Conservation (phyloP, 2,113 vertebrate genomes). For the Ophiodon elongatus region DNA sequence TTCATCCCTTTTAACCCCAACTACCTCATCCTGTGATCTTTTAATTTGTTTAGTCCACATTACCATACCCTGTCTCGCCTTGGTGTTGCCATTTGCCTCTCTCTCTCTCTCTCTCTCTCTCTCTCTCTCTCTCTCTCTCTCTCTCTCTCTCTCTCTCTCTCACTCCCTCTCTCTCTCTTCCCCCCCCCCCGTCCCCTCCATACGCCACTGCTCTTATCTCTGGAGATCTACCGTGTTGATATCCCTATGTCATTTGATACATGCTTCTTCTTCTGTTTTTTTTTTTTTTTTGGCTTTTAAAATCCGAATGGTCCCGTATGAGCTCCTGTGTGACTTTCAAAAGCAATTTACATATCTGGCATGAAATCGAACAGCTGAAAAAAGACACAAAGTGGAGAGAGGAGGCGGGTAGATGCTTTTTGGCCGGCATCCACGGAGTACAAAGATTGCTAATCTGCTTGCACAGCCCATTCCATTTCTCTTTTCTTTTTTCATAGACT, state of each 20-base stretch:
- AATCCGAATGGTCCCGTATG: slow-evolving; percentile 10
- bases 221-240: slow-evolving; percentile 64
- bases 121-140: not conserved
- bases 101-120: not conserved
- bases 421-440: slow-evolving; percentile 54
- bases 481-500: slow-evolving; percentile 35
- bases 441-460: slow-evolving; percentile 55
- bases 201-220: slow-evolving; percentile 47
- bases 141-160: not conserved
- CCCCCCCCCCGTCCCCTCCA: not conserved
- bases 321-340: slow-evolving; percentile 62
- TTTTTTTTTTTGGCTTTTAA: slow-evolving; percentile 24
- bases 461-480: slow-evolving; percentile 5
- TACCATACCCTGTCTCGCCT: slow-evolving; percentile 16
- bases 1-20: slow-evolving; percentile 46
- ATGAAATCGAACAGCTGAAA: slow-evolving; percentile 70
- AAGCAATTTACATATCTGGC: slow-evolving; percentile 71
- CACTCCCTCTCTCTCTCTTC: not conserved
- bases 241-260: slow-evolving; percentile 65
- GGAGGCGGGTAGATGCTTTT: slow-evolving; percentile 38
- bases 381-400: slow-evolving; percentile 51
- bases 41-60: slow-evolving; percentile 34
- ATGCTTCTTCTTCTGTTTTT: not conserved
- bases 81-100: slow-evolving; percentile 13
- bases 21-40: slow-evolving; percentile 24